phyloP scores from a whole-genome alignment of 2,888 invertebrate species.

The Tetranychus piercei region DNA sequence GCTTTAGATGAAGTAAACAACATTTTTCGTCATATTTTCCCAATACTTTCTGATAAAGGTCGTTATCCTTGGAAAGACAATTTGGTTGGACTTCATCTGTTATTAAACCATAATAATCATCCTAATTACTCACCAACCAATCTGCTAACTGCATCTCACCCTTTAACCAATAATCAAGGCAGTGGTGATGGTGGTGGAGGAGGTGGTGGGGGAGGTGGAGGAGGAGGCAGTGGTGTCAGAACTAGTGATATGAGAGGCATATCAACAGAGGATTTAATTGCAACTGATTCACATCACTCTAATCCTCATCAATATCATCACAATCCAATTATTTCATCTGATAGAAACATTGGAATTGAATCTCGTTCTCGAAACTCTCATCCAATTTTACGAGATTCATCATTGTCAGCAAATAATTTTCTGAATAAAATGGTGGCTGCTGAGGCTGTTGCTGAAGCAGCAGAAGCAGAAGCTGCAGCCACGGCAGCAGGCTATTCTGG shows the following conservation, averaged over 20 bases:
- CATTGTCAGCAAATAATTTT: background rate
- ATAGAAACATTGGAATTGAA: background rate
- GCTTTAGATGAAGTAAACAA: slow-evolving; percentile 25
- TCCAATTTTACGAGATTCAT: background rate
- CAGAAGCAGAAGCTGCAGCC: background rate
- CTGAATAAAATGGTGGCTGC: background rate
- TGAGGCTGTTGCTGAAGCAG: background rate
- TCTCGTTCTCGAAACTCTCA: background rate
- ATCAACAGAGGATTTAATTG: background rate
- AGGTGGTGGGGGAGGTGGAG: background rate
- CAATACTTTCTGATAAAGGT: slow-evolving; percentile 23
- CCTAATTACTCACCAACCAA: background rate
- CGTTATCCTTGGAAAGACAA: slow-evolving; percentile 23
- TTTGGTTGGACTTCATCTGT: too few relatives aligned
- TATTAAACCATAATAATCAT: background rate
- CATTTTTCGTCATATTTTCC: slow-evolving; percentile 25
- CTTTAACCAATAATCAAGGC: background rate
- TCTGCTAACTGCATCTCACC: background rate
- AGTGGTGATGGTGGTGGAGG: background rate
- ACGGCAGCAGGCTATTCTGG: background rate
- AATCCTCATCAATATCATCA: background rate
- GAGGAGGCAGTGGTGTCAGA: background rate
- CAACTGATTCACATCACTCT: background rate
- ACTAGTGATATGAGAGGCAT: background rate
- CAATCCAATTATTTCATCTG: background rate